phyloP scores from a whole-genome alignment of 2,888 invertebrate species.

The Alcis repandata region DNA sequence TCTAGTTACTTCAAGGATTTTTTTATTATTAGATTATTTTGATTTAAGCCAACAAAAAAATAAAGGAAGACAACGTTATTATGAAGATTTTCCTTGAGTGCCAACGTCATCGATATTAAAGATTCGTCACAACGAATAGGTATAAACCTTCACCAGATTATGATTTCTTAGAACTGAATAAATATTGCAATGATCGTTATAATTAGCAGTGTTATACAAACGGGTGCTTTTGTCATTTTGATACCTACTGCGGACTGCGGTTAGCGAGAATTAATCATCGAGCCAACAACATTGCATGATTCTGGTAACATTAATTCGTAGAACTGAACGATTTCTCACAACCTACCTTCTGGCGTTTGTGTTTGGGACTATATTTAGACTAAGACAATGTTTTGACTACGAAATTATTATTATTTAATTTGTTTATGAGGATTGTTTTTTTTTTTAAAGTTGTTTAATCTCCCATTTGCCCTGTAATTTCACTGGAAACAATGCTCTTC shows the following conservation, averaged over 20 bases:
- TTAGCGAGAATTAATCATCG: slow-evolving; percentile 67
- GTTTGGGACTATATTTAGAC: neutral
- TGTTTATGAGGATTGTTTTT: too few species aligned
- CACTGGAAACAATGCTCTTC: too few species aligned
- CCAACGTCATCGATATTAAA: slow-evolving; percentile 20
- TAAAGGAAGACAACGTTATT: too few species aligned
- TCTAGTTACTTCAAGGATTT: too few species aligned
- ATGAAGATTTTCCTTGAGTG: neutral
- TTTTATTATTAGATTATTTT: too few species aligned
- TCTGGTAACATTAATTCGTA: slow-evolving; percentile 53
- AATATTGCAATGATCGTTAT: slow-evolving; percentile 38
- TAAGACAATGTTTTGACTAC: neutral
- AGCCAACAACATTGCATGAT: slow-evolving; percentile 51
- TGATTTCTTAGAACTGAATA: slow-evolving; percentile 29
- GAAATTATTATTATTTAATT: too few species aligned
- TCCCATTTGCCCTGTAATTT: too few species aligned
- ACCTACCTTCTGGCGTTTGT: neutral
- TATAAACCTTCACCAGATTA: slow-evolving; percentile 17
- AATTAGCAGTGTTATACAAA: slow-evolving; percentile 42
- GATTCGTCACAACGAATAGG: slow-evolving; percentile 25
- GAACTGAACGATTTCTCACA: slow-evolving; percentile 11
- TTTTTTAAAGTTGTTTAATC: too few species aligned
- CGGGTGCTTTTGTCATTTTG: slow-evolving; percentile 29
- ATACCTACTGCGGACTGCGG: slow-evolving; percentile 53
- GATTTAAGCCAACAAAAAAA: too few species aligned